phyloP scores from a whole-genome alignment of 2,888 invertebrate genomes.

The Keiferia lycopersicella region DNA sequence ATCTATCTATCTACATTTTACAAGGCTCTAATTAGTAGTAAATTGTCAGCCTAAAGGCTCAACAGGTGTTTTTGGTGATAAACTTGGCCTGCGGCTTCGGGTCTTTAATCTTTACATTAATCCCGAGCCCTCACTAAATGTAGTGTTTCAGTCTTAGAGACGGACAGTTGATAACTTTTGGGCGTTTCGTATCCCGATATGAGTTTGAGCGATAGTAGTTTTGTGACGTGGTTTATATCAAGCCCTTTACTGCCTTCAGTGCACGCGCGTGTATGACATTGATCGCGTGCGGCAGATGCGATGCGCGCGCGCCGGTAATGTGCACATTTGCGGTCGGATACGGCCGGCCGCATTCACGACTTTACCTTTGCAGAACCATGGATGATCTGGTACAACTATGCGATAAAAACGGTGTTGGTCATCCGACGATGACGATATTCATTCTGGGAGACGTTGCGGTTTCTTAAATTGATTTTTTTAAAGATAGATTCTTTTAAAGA shows the following conservation, averaged over 20 bases:
- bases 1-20: too few relatives aligned
- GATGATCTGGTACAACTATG: conserved; percentile 35
- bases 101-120: too few relatives aligned
- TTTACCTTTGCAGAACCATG: conserved; percentile 40
- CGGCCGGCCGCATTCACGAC: conserved; percentile 38
- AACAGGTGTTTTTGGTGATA: neutral
- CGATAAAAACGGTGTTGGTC: conserved; percentile 30
- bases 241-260: neutral
- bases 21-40: neutral
- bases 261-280: conserved; percentile 43
- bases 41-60: neutral
- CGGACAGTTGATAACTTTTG: too few relatives aligned
- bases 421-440: neutral
- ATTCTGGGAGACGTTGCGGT: too few relatives aligned
- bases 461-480: too few relatives aligned
- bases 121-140: too few relatives aligned
- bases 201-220: too few relatives aligned
- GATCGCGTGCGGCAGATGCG: conserved; percentile 55
- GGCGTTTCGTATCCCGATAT: neutral
- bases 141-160: too few relatives aligned
- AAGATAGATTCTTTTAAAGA: too few relatives aligned
- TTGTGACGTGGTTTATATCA: too few relatives aligned
- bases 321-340: conserved; percentile 66
- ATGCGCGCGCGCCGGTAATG: conserved; percentile 55
- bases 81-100: neutral